phyloP scores from a whole-genome alignment of 2,113 vertebrate species.

The Todiramphus chloris region DNA sequence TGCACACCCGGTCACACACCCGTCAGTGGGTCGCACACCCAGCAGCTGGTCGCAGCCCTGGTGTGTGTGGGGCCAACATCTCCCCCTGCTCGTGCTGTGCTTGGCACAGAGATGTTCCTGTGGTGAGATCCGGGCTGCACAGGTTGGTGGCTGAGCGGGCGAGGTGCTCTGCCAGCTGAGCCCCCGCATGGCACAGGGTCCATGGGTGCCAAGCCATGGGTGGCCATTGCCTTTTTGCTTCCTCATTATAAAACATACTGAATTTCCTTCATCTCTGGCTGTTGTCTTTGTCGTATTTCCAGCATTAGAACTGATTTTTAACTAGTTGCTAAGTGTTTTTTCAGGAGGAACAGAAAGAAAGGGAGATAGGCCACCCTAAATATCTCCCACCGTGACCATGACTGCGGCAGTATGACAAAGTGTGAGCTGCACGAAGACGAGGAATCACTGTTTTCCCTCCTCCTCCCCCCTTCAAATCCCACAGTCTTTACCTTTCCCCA shows the following conservation, averaged over 20 bases:
- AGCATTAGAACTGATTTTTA: neutral
- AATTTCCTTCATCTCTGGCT: neutral
- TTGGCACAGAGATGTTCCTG: rapidly evolving
- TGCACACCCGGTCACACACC: too few species aligned
- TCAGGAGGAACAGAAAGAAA: neutral
- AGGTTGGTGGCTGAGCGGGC: rapidly evolving
- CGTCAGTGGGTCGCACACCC: too few species aligned
- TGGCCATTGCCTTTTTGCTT: rapidly evolving
- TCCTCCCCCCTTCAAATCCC: neutral
- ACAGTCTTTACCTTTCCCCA: neutral
- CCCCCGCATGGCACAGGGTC: rapidly evolving
- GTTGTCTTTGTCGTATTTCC: neutral
- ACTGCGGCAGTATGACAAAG: neutral
- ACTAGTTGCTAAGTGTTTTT: neutral
- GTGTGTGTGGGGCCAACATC: neutral
- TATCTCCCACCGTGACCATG: rapidly evolving
- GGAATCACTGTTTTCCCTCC: neutral
- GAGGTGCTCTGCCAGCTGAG: rapidly evolving
- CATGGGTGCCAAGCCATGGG: rapidly evolving
- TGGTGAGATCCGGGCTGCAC: rapidly evolving
- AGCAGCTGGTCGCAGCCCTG: too few species aligned
- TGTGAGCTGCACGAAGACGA: neutral
- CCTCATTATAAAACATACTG: neutral
- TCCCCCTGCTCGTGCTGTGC: neutral
- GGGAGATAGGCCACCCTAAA: neutral